Evolutionary conservation across 2,113 vertebrate species (phyloP).

Genomic region (Pteronura brasiliensis): DNA sequence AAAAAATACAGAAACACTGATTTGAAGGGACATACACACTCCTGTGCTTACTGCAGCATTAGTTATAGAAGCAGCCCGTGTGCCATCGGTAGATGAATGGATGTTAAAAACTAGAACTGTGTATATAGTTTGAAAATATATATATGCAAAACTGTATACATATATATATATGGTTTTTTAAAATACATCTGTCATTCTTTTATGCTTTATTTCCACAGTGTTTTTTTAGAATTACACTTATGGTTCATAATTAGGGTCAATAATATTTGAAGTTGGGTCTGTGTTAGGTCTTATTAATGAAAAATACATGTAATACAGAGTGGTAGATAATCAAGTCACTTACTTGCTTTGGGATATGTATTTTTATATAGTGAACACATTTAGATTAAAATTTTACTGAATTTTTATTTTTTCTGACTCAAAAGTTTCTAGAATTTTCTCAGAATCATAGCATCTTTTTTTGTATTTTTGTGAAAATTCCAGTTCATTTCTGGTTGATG

Average conservation of each 20-base stretch:
- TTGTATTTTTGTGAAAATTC: not conserved
- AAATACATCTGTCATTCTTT: not conserved
- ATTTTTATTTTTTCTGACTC: conserved; percentile 14
- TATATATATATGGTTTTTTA: not conserved
- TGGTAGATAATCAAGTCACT: not conserved
- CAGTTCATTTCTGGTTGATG: not conserved
- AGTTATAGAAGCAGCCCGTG: not conserved
- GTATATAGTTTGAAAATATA: not conserved
- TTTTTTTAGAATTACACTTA: not conserved
- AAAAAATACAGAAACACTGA: not conserved
- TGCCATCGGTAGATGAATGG: not conserved
- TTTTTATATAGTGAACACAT: not conserved
- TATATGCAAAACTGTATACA: not conserved
- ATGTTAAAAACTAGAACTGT: not conserved
- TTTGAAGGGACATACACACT: not conserved
- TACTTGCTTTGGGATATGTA: not conserved
- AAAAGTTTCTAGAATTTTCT: not conserved
- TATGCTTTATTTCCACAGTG: not conserved
- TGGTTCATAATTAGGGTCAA: not conserved
- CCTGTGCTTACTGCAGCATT: not conserved
- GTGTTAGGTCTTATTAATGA: not conserved
- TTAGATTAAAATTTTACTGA: not conserved
- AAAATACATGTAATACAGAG: not conserved
- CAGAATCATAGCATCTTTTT: not conserved
- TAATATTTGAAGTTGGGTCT: not conserved